Percentiles rank a stretch among this genome's conserved stretches.
Conservation (phyloP, 1,140 invertebrate genomes). For the Penaeus chinensis region DNA sequence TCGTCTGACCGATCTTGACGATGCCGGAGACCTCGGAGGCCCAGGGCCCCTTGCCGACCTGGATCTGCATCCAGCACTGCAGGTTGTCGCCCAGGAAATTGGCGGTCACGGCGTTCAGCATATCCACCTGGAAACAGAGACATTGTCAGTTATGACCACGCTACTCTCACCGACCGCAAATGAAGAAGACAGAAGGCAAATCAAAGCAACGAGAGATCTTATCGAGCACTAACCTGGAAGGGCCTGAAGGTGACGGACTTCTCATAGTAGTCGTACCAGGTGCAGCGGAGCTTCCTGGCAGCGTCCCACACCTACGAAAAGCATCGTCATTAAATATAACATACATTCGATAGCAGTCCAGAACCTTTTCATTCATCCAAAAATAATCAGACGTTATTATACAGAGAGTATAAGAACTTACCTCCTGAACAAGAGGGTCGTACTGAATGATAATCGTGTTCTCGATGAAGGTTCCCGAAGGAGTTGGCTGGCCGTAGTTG, state of each 20-base stretch:
- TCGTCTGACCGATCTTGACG: conserved; percentile 94
- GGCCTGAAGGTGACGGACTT: conserved; percentile 93
- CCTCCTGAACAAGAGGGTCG: conserved; percentile 93
- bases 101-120: conserved; percentile 91
- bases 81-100: conserved; percentile 95
- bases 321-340: neutral
- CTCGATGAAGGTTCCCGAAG: conserved; percentile 91
- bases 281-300: conserved; percentile 86
- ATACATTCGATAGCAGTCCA: neutral
- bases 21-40: conserved; percentile 94
- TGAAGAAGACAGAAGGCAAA: too few relatives aligned
- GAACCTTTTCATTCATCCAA: conserved; percentile 71
- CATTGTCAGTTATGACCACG: neutral
- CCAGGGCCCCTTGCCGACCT: conserved; percentile 91
- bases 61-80: conserved; percentile 97
- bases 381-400: conserved; percentile 87
- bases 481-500: conserved; percentile 80
- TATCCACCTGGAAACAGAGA: conserved; percentile 76
- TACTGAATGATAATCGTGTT: conserved; percentile 96
- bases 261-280: conserved; percentile 96
- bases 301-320: conserved; percentile 71
- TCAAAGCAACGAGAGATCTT: too few relatives aligned
- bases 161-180: too few relatives aligned
- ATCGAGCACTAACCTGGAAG: conserved; percentile 75
- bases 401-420: conserved; percentile 71